These are phyloP conservation scores for Criorhina ranunculi DNA, from an alignment of 2,888 invertebrate genomes.

Conservation along the genomic window DNA sequence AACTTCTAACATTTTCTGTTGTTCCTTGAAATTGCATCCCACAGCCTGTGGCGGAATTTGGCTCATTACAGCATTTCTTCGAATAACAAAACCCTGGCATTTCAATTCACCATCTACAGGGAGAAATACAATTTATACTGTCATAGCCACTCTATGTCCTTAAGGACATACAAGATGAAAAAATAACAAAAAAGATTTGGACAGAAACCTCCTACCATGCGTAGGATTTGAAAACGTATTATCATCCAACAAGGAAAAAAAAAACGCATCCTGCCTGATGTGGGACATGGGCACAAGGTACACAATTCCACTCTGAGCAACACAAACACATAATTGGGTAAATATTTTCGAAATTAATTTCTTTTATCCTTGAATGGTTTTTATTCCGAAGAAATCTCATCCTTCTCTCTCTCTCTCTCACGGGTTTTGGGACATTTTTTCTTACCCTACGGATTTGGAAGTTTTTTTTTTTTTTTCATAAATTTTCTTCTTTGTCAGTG, in stretches of 20 bases:
- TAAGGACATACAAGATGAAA: conserved; percentile 49
- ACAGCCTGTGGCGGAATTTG: conserved; percentile 28
- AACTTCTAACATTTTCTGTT: conserved; percentile 20
- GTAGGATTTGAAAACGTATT: conserved; percentile 48
- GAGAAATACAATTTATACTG: conserved; percentile 50
- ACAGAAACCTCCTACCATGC: conserved; percentile 18
- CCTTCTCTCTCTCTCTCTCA: neutral
- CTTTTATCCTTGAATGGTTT: conserved; percentile 71
- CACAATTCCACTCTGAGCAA: conserved; percentile 58
- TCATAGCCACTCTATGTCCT: conserved; percentile 64
- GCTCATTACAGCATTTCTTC: conserved; percentile 24
- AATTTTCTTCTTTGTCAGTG: conserved; percentile 34
- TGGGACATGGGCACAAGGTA: conserved; percentile 47
- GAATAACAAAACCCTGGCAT: conserved; percentile 6
- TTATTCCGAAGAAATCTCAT: conserved; percentile 44
- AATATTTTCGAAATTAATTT: conserved; percentile 76
- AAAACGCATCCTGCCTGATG: conserved; percentile 30
- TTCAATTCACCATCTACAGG: neutral
- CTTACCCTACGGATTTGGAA: conserved; percentile 41
- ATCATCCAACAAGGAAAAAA: conserved; percentile 34
- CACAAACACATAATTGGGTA: conserved; percentile 76
- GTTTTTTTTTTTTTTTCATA: conserved; percentile 34
- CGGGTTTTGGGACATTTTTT: neutral
- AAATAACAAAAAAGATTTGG: conserved; percentile 17
- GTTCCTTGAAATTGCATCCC: conserved; percentile 33